Base-by-base conservation (phyloP, 2,797 vertebrate genomes). In the Falco cherrug region DNA sequence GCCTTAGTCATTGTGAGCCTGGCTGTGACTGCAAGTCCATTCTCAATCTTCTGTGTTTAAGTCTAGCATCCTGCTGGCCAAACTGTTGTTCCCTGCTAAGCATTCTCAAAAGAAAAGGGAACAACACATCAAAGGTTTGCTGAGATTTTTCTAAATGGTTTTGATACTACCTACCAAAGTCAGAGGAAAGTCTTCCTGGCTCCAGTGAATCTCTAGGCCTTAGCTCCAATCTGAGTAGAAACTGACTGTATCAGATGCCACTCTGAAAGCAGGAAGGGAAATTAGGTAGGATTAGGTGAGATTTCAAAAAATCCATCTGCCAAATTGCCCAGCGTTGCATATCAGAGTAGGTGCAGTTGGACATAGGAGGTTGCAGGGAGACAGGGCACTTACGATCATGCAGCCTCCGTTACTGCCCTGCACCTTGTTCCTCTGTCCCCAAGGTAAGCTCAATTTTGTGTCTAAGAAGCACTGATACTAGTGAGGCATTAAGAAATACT, bases 311-410 rank as follows among this genome's bases (percentile, higher is more conserved):
- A 85, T 37, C 29, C 41, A 53, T 2, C 3, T 76, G 67, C 56
- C 45, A 91, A n/a, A 88, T 60, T 71, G n/a, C 45, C 53, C 45
- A 75, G 43, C 1, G 0, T 57, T 81, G 20, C 6, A 0, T 20
- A 16, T 48, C 69, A 53, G 43, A 51, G 31, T 10, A 71, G 48
- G 73, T 48, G 64, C 3, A 60, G 18, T 18, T 41, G 13, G 29
- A 33, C 13, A 22, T 0, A 0, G 64, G 57, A 70, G 33, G 35
- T 7, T 60, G 65, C 0, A 0, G 41, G 15, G 33, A 63, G 51
- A 48, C 7, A 13, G 11, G 16, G 29, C 7, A 7, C n/a, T 74
- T 35, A 20, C 2, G 13, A 31, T 87, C 29, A 5, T 19, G 7
- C 3, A 53, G 35, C 43, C 24, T 69, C 51, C 21, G 5, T 29